Evolutionary conservation across 2,113 vertebrate genomes (phyloP).

Genomic region (Cyanoramphus novaezelandiae): DNA sequence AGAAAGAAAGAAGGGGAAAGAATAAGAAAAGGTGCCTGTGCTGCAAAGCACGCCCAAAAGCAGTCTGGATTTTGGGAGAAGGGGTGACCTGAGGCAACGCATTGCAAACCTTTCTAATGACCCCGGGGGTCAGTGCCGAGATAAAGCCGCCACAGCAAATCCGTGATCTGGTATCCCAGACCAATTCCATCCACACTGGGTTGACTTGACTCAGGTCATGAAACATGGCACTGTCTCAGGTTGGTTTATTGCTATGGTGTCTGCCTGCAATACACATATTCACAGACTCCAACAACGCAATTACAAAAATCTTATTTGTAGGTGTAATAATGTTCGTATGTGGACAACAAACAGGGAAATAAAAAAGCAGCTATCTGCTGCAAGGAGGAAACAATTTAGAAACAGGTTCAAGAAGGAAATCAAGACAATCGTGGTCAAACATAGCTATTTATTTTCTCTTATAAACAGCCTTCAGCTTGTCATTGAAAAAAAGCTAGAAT

Average conservation of each 20-base stretch:
- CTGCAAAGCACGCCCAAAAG: background rate
- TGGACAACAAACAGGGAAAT: background rate
- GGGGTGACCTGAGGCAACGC: background rate
- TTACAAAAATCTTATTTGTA: background rate
- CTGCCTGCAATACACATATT: background rate
- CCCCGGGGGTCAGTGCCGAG: rapidly evolving
- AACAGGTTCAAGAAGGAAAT: background rate
- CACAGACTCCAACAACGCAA: background rate
- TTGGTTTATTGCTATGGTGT: background rate
- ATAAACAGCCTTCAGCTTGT: constrained; percentile 82
- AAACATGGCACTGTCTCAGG: background rate
- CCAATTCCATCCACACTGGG: rapidly evolving
- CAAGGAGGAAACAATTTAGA: background rate
- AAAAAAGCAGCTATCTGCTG: background rate
- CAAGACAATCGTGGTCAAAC: constrained; percentile 74
- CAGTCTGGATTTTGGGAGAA: rapidly evolving
- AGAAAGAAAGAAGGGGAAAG: background rate
- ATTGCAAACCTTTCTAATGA: too few relatives aligned
- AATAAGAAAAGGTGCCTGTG: too few relatives aligned
- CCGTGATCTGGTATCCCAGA: rapidly evolving
- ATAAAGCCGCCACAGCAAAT: rapidly evolving
- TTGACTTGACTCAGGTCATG: too few relatives aligned
- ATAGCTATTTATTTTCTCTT: constrained; percentile 84
- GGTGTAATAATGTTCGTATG: background rate
- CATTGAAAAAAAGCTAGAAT: constrained; percentile 69